A percentile compares a stretch with the other conserved stretches of the same genome.
Evolutionary conservation across 2,888 invertebrate species (phyloP).

Genomic region (Mythimna impura): DNA sequence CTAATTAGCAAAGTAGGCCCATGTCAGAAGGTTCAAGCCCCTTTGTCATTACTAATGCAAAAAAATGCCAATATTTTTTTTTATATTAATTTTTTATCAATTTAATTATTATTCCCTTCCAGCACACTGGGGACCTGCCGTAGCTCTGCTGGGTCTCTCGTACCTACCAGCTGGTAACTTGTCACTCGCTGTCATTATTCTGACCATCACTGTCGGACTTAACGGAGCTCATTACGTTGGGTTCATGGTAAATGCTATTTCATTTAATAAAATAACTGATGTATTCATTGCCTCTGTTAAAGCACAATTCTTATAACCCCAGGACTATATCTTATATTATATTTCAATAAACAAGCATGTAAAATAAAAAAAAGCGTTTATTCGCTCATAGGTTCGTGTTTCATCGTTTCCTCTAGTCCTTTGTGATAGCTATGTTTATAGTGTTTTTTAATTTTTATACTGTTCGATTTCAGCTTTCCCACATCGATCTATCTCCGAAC

Average conservation of each 20-base stretch:
- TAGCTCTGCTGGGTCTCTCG: constrained; percentile 92
- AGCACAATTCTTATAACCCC: not conserved
- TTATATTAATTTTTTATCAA: no score
- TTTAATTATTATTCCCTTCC: constrained; percentile 51
- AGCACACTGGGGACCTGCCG: constrained; percentile 93
- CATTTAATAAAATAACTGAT: not conserved
- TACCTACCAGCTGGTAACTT: constrained; percentile 90
- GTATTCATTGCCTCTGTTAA: not conserved
- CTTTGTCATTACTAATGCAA: no score
- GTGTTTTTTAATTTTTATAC: not conserved
- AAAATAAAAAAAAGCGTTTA: no score
- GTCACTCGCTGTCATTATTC: constrained; percentile 91
- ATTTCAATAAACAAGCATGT: no score
- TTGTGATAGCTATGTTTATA: not conserved
- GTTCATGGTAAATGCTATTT: constrained; percentile 89
- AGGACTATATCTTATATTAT: not conserved
- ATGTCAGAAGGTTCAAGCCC: no score
- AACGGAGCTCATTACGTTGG: constrained; percentile 94
- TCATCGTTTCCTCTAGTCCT: not conserved
- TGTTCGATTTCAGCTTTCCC: constrained; percentile 91
- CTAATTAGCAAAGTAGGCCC: no score
- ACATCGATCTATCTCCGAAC: constrained; percentile 96
- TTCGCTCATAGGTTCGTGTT: no score
- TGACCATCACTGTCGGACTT: constrained; percentile 93
- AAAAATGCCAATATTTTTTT: no score